Base-by-base conservation (phyloP, 2,797 vertebrate species). In the Sebastes umbrosus region DNA sequence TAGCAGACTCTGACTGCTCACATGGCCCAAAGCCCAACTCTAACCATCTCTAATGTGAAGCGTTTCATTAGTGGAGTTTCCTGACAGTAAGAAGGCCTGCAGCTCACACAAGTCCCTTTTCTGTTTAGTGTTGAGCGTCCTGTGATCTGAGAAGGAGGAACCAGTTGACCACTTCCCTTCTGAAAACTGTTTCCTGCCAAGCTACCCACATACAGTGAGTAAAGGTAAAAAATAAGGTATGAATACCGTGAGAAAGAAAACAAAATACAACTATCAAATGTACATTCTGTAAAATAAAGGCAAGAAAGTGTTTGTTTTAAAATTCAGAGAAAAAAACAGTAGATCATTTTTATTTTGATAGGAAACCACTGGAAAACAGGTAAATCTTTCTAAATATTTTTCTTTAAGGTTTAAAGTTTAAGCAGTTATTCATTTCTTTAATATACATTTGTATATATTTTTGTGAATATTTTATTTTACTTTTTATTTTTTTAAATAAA, bases 121-220 rank as follows among this genome's bases (percentile, higher is more conserved):
- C 12, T 63, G 65, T 27, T 46, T 22, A 25, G 4, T 32, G 3
- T 25, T 14, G 20, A 3, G 1, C n/a, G 16, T 25, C 8, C 20
- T 34, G 64, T 58, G 25, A 55, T n/a, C 27, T 27, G 9, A 20
- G 50, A 77, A 73, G 3, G 39, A 68, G 87, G 78, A 89, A 86
- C 50, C 13, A 52, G 14, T 10, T 3, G 39, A 29, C 11, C 14
- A 64, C 11, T 68, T 52, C 50, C 68, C 14, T 22, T 79, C 20
- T 79, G 27, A 1, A 72, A 77, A n/a, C 16, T 2, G 52, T 29
- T 79, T 84, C 55, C 58, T 65, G 43, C 3, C 1, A 32, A 24
- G 13, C 9, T 50, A 2, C 39, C 14, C 43, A 43, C n/a, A 39
- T 4, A 18, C 13, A 46, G 22, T 24, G 5, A n/a, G 16, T 67